Evolutionary conservation across 2,113 vertebrate genomes (phyloP), one percentile per base, ranked within the genome.

Genomic region (Aramus guarauna): DNA sequence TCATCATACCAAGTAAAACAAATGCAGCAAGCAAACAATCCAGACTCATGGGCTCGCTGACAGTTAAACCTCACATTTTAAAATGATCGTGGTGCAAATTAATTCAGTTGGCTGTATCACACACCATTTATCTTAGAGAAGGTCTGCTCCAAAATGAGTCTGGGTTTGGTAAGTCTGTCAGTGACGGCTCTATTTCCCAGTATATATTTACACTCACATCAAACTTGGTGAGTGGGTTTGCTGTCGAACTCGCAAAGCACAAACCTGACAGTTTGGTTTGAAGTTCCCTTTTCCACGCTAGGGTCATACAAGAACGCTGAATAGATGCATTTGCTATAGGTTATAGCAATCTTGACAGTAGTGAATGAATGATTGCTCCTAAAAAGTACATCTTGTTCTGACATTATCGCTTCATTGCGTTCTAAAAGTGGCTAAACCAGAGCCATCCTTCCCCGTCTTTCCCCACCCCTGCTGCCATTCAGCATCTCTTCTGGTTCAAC

Each of bases 221-320:
- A 85, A 88, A 75, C 84, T 55, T n/a, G 63, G 84, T 96, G 96
- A 97, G 94, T 94, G 95, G 96, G 97, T 88, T 96, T 95, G 92
- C 95, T 96, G 88, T 96, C 55, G 71, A 94, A 92, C 48, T 91
- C 18, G 5, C n/a, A 20, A 80, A 91, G 88, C 91, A 37, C 76
- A 94, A 60, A 92, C 53, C 89, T 66, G 92, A 94, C 92, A 95
- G 80, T 94, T 96, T 84, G 91, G 83, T 89, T 96, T 97, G 77
- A 94, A 95, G 92, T n/a, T 97, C 82, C 92, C 75, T 93, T 94
- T 81, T 84, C 86, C 87, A 71, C 67, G 34, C 62, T 47, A 32
- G 55, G 88, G 95, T 95, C 92, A 74, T 18, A 77, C 63, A 37
- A 53, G 96, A 95, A 96, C 89, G 90, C 87, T 58, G 67, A 59